Conservation (phyloP, 1,140 invertebrate species). For the Sogatella furcifera region DNA sequence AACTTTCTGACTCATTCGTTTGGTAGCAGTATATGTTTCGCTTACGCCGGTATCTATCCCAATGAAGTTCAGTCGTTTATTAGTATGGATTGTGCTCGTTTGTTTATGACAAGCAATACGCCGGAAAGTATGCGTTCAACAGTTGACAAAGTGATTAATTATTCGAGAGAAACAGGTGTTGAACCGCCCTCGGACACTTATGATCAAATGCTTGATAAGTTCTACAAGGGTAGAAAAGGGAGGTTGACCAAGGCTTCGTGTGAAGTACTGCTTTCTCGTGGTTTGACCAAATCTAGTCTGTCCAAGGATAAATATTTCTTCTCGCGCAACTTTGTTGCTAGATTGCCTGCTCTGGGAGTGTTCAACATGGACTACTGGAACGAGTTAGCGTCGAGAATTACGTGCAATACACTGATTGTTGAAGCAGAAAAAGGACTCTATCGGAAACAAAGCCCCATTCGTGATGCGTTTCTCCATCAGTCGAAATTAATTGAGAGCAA, state of each 20-base stretch:
- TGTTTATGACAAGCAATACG: conserved; percentile 26
- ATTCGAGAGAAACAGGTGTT: conserved; percentile 19
- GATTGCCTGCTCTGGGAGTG: conserved; percentile 24
- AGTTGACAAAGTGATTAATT: conserved; percentile 22
- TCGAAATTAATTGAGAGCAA: conserved; percentile 16
- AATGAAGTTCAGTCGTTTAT: conserved; percentile 58
- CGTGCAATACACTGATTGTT: conserved; percentile 11
- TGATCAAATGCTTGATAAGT: conserved; percentile 48
- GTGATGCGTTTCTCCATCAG: conserved; percentile 1
- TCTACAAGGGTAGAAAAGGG: conserved; percentile 47
- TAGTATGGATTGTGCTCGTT: conserved; percentile 48
- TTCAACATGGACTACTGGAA: conserved; percentile 21
- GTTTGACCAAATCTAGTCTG: conserved; percentile 40
- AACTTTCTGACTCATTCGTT: conserved; percentile 67
- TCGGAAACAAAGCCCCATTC: not conserved
- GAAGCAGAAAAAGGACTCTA: conserved; percentile 9
- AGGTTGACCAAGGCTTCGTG: conserved; percentile 37
- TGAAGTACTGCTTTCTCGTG: conserved; percentile 55
- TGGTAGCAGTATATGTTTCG: conserved; percentile 63
- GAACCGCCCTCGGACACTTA: conserved; percentile 32
- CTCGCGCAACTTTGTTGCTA: conserved; percentile 54
- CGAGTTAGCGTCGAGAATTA: conserved; percentile 18
- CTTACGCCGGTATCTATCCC: conserved; percentile 65
- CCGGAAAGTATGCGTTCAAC: conserved; percentile 21
- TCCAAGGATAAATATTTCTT: conserved; percentile 42